Evolutionary conservation across 2,113 vertebrate genomes (phyloP).

Genomic region (Taxidea taxus): DNA sequence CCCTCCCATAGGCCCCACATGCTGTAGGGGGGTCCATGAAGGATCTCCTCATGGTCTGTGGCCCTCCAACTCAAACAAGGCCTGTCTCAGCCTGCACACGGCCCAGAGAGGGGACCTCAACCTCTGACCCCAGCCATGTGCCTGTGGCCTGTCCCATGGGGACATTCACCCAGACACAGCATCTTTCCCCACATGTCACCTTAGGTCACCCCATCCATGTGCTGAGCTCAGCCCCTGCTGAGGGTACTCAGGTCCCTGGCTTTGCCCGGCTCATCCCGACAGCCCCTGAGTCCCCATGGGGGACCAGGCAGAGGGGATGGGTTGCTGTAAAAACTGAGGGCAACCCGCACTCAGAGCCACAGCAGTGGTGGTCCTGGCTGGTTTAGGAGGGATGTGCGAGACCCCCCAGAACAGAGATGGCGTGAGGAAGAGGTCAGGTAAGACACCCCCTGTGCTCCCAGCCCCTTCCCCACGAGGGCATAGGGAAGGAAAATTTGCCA

Average conservation of each 20-base stretch:
- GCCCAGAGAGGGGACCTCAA: background rate
- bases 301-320: background rate
- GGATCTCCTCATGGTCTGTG: background rate
- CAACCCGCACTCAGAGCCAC: background rate
- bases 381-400: background rate
- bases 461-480: background rate
- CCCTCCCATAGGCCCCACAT: too few relatives aligned
- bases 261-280: background rate
- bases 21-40: background rate
- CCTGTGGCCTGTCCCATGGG: background rate
- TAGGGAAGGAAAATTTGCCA: background rate
- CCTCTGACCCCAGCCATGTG: too few relatives aligned
- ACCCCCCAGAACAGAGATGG: too few relatives aligned
- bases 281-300: background rate
- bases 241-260: background rate
- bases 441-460: accelerated
- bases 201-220: accelerated
- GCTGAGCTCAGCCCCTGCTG: background rate
- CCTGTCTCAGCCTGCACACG: background rate
- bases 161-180: background rate
- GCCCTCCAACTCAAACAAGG: background rate
- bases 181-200: background rate
- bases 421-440: background rate
- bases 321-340: background rate
- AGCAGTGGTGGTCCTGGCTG: background rate